Percentiles rank a stretch among this genome's conserved stretches.
Evolutionary conservation across 2,797 vertebrate species (phyloP).

Genomic region (Clarias platycephalus): DNA sequence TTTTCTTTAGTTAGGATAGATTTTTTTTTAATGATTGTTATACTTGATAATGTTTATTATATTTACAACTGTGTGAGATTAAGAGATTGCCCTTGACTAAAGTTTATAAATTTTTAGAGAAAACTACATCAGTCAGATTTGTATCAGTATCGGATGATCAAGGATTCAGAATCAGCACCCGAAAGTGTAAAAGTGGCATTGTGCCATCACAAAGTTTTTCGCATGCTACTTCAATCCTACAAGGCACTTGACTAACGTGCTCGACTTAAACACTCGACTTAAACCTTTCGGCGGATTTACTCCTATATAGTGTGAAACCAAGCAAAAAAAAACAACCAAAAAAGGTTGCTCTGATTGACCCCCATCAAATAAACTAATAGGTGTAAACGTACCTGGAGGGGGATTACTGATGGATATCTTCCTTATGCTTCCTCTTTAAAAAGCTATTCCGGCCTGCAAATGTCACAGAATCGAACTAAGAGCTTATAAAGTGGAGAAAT

Average conservation of each 20-base stretch:
- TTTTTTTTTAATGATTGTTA: neutral
- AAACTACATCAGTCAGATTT: neutral
- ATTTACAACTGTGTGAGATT: neutral
- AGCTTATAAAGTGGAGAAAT: constrained; percentile 55
- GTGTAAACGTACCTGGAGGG: constrained; percentile 30
- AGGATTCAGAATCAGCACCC: neutral
- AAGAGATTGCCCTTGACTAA: neutral
- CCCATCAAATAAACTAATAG: neutral
- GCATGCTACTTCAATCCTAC: neutral
- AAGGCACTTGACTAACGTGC: neutral
- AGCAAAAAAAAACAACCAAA: neutral
- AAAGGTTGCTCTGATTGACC: neutral
- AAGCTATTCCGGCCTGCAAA: constrained; percentile 63
- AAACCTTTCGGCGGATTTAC: neutral
- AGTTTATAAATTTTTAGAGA: neutral
- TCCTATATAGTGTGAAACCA: neutral
- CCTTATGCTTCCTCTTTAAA: constrained; percentile 55
- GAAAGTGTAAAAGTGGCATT: neutral
- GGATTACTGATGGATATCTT: constrained; percentile 54
- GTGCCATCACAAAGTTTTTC: neutral
- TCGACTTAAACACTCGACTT: no score
- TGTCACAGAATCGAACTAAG: constrained; percentile 63
- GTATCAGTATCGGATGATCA: no score
- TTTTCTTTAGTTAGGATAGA: neutral
- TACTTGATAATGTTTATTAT: neutral